These are phyloP conservation scores for Anguilla obscura DNA, from an alignment of 2,797 vertebrate genomes.

Conservation along the genomic window DNA sequence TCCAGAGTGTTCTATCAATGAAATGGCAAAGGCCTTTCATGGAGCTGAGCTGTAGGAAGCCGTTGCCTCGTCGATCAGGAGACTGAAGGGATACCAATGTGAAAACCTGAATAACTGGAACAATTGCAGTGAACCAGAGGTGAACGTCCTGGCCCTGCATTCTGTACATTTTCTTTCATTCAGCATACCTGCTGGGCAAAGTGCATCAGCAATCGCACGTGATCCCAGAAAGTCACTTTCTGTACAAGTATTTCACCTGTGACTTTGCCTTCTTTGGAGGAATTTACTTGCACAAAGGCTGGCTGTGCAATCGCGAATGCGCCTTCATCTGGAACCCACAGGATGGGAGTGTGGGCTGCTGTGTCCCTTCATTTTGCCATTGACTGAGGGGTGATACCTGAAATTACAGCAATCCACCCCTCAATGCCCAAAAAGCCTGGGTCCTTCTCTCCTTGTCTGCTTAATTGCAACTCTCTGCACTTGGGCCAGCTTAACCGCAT, in stretches of 20 bases:
- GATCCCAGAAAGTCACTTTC: neutral
- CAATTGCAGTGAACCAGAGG: neutral
- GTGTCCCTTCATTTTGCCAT: neutral
- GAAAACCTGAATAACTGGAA: neutral
- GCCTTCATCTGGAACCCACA: neutral
- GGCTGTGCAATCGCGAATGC: neutral
- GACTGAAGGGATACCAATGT: neutral
- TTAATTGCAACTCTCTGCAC: neutral
- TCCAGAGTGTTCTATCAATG: conserved; percentile 9
- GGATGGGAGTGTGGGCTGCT: neutral
- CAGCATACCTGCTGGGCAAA: neutral
- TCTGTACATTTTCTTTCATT: conserved; percentile 12
- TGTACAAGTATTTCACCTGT: neutral
- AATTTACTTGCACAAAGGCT: neutral
- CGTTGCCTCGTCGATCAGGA: neutral
- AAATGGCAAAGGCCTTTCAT: neutral
- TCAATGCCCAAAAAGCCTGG: neutral
- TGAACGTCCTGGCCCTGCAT: neutral
- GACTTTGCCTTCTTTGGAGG: neutral
- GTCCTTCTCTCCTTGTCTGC: neutral
- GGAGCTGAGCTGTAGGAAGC: neutral
- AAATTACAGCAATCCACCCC: neutral
- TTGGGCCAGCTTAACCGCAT: neutral
- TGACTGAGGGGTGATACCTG: neutral
- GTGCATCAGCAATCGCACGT: neutral